Percentiles rank a stretch among this genome's conserved stretches.
Conservation (phyloP, 2,113 vertebrate genomes). For the Paramisgurnus dabryanus region DNA sequence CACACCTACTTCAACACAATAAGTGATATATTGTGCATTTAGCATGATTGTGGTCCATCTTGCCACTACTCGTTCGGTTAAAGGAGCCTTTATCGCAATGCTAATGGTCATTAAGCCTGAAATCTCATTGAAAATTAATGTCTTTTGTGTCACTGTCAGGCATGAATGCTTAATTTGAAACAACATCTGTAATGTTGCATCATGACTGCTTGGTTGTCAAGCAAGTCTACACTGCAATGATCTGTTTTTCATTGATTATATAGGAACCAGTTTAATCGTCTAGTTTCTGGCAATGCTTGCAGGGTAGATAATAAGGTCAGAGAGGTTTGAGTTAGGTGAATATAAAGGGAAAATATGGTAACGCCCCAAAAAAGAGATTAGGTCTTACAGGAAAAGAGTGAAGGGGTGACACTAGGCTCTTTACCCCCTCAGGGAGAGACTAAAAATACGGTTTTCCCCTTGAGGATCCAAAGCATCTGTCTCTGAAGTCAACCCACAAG, state of each 20-base stretch:
- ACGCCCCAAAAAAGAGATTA: not conserved
- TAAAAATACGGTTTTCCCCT: slow-evolving; percentile 53
- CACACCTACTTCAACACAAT: too few species aligned
- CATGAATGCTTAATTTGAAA: too few species aligned
- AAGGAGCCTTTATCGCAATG: too few species aligned
- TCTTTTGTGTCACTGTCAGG: too few species aligned
- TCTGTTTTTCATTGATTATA: not conserved
- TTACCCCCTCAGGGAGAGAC: slow-evolving; percentile 51
- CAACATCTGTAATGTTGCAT: too few species aligned
- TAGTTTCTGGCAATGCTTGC: not conserved
- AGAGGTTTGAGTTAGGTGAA: slow-evolving; percentile 5
- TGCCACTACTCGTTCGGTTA: too few species aligned
- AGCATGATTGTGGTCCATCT: too few species aligned
- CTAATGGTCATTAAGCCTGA: too few species aligned
- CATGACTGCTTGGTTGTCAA: too few species aligned
- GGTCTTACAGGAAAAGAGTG: slow-evolving; percentile 4
- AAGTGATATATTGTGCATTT: too few species aligned
- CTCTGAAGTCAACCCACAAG: slow-evolving; percentile 6
- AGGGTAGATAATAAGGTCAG: not conserved
- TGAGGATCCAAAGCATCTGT: slow-evolving; percentile 47
- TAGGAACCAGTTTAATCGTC: not conserved
- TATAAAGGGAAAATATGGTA: not conserved
- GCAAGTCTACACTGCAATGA: too few species aligned
- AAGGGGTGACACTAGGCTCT: slow-evolving; percentile 41
- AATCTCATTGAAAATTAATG: too few species aligned